phyloP scores from a whole-genome alignment of 1,140 invertebrate species.

The Ctenoplectra terminalis region DNA sequence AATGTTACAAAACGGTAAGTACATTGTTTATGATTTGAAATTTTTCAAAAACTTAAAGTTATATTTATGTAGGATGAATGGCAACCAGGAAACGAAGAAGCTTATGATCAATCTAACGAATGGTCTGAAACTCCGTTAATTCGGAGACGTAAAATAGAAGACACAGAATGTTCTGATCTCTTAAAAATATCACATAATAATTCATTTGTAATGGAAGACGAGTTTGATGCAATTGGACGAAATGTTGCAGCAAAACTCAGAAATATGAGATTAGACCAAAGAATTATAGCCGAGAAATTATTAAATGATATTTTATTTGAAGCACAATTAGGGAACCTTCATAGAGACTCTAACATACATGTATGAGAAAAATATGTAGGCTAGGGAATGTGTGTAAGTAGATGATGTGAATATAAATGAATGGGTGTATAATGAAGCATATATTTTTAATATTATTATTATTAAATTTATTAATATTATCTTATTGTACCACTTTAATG shows the following conservation, averaged over 20 bases:
- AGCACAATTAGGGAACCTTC: conserved; percentile 80
- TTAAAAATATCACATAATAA: conserved; percentile 75
- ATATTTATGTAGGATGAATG: conserved; percentile 73
- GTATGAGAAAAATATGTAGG: conserved; percentile 65
- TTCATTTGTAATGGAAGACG: conserved; percentile 76
- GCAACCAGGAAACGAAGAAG: conserved; percentile 70
- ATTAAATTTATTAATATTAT: conserved; percentile 20
- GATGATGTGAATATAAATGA: conserved; percentile 14
- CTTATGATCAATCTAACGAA: conserved; percentile 72
- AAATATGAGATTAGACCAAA: conserved; percentile 80
- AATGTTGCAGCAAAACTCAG: conserved; percentile 81
- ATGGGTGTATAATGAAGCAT: conserved; percentile 6
- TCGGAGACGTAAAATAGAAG: conserved; percentile 73
- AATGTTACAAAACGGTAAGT: conserved; percentile 77
- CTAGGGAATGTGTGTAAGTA: conserved; percentile 25
- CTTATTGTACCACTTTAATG: conserved; percentile 18
- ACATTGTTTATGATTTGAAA: not conserved
- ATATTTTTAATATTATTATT: conserved; percentile 37
- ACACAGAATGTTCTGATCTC: conserved; percentile 71
- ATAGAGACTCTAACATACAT: conserved; percentile 79
- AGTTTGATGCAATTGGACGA: conserved; percentile 80
- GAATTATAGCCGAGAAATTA: conserved; percentile 81
- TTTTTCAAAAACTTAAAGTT: conserved; percentile 17
- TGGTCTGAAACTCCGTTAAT: conserved; percentile 73
- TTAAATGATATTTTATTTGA: conserved; percentile 82